These are phyloP conservation scores for Chroicocephalus ridibundus DNA, from an alignment of 2,113 vertebrate species.

Conservation along the genomic window DNA sequence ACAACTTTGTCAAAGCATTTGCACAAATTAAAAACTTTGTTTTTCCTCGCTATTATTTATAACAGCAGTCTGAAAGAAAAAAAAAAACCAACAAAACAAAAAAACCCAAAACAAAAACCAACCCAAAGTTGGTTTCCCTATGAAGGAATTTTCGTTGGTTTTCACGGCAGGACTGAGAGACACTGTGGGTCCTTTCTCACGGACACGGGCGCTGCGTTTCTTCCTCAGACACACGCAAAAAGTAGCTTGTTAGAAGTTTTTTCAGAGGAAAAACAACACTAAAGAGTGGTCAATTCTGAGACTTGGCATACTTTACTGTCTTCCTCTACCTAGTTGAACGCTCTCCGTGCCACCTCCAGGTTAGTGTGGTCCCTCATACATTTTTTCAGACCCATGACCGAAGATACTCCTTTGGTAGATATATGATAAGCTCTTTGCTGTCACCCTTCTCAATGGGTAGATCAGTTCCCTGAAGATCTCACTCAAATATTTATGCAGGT, in stretches of 20 bases:
- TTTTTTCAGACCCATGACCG: background rate
- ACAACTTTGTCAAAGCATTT: constrained; percentile 17
- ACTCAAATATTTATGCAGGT: background rate
- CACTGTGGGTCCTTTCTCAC: background rate
- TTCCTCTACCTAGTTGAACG: background rate
- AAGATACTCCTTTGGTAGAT: background rate
- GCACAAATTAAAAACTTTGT: constrained; percentile 32
- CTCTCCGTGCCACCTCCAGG: background rate
- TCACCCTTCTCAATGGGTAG: background rate
- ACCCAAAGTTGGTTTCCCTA: background rate
- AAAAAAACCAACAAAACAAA: too few relatives aligned
- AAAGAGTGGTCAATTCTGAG: background rate
- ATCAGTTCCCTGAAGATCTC: background rate
- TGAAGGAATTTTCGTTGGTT: constrained; percentile 30
- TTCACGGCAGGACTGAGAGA: background rate
- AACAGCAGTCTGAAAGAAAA: background rate
- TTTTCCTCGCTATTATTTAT: constrained; percentile 44
- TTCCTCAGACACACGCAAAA: background rate
- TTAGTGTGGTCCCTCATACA: background rate
- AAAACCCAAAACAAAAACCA: background rate
- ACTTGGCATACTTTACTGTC: background rate
- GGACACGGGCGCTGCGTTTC: background rate
- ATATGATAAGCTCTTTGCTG: background rate
- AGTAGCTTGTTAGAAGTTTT: background rate
- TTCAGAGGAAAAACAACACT: background rate